Percentiles rank a stretch among this genome's conserved stretches.
Conservation (phyloP, 2,888 invertebrate species). For the Stenodema calcarata region DNA sequence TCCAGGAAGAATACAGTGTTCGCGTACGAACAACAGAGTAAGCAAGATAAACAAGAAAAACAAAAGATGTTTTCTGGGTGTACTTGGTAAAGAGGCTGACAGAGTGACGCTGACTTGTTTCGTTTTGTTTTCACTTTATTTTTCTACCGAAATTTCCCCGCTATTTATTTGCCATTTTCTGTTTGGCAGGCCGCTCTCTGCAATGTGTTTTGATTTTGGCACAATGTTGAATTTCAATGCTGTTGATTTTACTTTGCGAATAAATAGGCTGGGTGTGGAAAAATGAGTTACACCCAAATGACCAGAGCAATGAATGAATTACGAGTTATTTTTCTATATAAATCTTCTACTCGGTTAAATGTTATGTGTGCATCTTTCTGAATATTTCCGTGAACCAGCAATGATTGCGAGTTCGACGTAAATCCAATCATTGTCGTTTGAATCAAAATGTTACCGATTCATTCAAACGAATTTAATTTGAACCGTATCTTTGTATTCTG, state of each 20-base stretch:
- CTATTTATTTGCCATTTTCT: not conserved
- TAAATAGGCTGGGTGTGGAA: no score
- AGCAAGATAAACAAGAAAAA: slow-evolving; percentile 61
- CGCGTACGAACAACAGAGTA: slow-evolving; percentile 87
- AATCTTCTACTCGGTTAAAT: no score
- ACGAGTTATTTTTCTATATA: no score
- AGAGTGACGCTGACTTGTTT: slow-evolving; percentile 26
- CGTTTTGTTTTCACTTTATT: not conserved
- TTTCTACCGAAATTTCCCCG: not conserved
- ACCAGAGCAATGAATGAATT: no score
- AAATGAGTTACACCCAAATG: no score
- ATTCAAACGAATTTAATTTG: no score
- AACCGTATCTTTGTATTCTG: no score
- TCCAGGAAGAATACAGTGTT: slow-evolving; percentile 83
- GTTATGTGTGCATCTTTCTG: no score
- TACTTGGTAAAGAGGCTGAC: slow-evolving; percentile 38
- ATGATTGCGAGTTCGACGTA: no score
- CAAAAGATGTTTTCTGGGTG: slow-evolving; percentile 10
- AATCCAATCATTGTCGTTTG: no score
- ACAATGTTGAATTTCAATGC: not conserved
- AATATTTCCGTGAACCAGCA: no score
- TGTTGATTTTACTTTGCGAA: not conserved
- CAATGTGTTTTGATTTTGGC: not conserved
- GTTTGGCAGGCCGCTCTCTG: not conserved
- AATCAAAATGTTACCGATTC: no score